A percentile compares a stretch with the other conserved stretches of the same genome.
phyloP scores from a whole-genome alignment of 2,113 vertebrate genomes.

The Aegithalos caudatus region DNA sequence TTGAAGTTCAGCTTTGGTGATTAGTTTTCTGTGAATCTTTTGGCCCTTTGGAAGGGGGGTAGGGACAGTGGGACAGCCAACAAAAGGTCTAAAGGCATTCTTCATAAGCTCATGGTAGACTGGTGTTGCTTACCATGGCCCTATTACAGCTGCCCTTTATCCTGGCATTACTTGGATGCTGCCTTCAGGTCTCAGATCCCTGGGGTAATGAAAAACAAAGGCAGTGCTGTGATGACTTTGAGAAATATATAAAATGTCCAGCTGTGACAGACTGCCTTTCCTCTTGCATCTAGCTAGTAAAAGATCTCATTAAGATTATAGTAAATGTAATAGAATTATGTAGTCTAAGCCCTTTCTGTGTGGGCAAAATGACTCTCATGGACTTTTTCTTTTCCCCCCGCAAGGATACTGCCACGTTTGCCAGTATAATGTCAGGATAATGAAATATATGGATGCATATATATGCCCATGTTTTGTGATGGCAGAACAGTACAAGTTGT shows the following conservation, averaged over 20 bases:
- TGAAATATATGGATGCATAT: not conserved
- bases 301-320: not conserved
- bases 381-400: not conserved
- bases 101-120: not conserved
- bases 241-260: not conserved
- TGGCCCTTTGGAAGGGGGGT: not conserved
- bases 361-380: not conserved
- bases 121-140: not conserved
- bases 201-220: not conserved
- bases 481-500: not conserved
- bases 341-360: not conserved
- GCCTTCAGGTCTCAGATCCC: not conserved
- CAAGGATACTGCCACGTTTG: not conserved
- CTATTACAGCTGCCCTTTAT: not conserved
- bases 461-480: fast-evolving
- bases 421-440: not conserved
- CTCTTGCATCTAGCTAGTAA: not conserved
- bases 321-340: not conserved
- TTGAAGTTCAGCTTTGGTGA: not conserved
- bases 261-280: not conserved
- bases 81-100: not conserved
- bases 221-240: not conserved
- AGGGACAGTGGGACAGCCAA: not conserved
- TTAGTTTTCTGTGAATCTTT: not conserved
- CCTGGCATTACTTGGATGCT: not conserved